Evolutionary conservation across 2,888 invertebrate genomes (phyloP).

Genomic region (Lycia hirtaria): DNA sequence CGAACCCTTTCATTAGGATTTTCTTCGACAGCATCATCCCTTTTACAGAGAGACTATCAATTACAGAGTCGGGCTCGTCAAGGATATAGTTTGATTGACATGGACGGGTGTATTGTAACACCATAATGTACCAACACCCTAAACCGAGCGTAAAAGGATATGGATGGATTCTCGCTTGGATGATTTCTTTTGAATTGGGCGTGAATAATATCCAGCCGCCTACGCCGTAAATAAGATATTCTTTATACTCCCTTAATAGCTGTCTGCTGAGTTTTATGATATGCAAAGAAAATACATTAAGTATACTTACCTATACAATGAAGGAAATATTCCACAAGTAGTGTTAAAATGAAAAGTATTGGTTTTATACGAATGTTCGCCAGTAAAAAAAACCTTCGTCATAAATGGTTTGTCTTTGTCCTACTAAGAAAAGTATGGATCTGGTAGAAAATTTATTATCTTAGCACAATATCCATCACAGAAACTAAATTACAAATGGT

Average conservation of each 20-base stretch:
- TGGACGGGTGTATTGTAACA: slow-evolving; percentile 62
- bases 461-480: slow-evolving; percentile 9
- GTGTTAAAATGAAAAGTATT: slow-evolving; percentile 18
- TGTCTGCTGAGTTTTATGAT: slow-evolving; percentile 42
- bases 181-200: slow-evolving; percentile 61
- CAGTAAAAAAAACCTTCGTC: too few relatives aligned
- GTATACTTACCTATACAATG: slow-evolving; percentile 32
- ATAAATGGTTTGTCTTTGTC: slow-evolving; percentile 2
- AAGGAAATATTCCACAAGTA: slow-evolving; percentile 12
- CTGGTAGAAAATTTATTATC: not conserved
- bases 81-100: slow-evolving; percentile 72
- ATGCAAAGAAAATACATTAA: slow-evolving; percentile 38
- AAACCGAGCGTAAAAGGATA: slow-evolving; percentile 62
- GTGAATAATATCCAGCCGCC: slow-evolving; percentile 56
- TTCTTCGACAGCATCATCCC: slow-evolving; percentile 47
- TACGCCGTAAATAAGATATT: slow-evolving; percentile 56
- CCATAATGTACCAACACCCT: slow-evolving; percentile 54
- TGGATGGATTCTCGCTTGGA: slow-evolving; percentile 59
- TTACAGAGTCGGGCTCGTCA: slow-evolving; percentile 63
- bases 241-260: slow-evolving; percentile 42
- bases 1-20: slow-evolving; percentile 40
- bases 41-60: slow-evolving; percentile 64
- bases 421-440: not conserved
- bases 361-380: slow-evolving; percentile 14
- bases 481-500: slow-evolving; percentile 25